Percentiles rank a stretch among this genome's conserved stretches.
Conservation (phyloP, 2,888 invertebrate species). For the Hirtodrosophila alboralis region DNA sequence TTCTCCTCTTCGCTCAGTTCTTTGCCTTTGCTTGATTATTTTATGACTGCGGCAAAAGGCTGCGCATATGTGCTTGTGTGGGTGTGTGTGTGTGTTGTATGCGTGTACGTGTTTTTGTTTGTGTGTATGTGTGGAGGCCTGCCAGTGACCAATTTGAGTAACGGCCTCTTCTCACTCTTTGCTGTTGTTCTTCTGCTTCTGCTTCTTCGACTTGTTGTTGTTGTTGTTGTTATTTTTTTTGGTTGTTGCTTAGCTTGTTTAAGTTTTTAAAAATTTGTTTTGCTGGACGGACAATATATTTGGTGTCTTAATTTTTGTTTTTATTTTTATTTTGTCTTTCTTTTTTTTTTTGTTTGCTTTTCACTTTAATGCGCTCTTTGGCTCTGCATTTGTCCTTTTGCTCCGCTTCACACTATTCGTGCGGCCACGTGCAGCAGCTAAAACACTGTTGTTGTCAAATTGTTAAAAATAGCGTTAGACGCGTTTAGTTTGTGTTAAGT, state of each 20-base stretch:
- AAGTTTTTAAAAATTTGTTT: conserved; percentile 21
- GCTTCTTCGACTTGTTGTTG: conserved; percentile 21
- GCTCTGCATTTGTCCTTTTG: conserved; percentile 16
- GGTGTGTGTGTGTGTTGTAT: conserved; percentile 15
- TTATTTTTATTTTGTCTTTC: conserved; percentile 22
- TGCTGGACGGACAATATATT: conserved; percentile 72
- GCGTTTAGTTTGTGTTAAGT: conserved; percentile 22
- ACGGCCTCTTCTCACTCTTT: conserved; percentile 58
- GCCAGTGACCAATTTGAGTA: conserved; percentile 65
- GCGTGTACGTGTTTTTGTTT: conserved; percentile 17
- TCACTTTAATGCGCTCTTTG: conserved; percentile 31
- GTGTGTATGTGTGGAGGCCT: conserved; percentile 44
- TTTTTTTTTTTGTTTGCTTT: conserved; percentile 26
- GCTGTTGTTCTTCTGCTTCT: conserved; percentile 20
- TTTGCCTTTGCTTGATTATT: conserved; percentile 70
- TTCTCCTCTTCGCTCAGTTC: conserved; percentile 17
- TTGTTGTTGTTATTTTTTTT: conserved; percentile 30
- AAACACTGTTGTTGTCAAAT: conserved; percentile 28
- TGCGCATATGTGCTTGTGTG: conserved; percentile 36
- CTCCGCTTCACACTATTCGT: conserved; percentile 43
- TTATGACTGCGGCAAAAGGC: conserved; percentile 76
- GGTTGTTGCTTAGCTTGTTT: conserved; percentile 40
- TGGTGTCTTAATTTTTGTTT: conserved; percentile 37
- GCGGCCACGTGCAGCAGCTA: conserved; percentile 65
- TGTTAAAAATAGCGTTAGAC: conserved; percentile 58